phyloP scores from a whole-genome alignment of 2,797 vertebrate genomes.

The Dendrocincla tyrannina region DNA sequence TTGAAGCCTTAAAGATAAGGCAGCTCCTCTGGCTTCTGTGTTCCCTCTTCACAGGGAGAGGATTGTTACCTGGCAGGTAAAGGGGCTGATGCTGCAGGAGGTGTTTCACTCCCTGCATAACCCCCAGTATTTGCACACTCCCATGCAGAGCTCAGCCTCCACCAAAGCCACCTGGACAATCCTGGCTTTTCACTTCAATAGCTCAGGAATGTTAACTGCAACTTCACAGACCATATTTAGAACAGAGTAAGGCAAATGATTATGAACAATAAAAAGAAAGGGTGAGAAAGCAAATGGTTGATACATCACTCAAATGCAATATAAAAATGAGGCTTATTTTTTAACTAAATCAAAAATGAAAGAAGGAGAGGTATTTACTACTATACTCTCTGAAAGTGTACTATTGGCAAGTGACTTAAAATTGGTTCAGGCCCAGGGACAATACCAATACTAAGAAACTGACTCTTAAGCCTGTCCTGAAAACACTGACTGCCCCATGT shows the following conservation, averaged over 20 bases:
- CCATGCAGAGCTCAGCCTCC: fast-evolving
- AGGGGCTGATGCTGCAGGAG: background rate
- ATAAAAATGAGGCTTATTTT: background rate
- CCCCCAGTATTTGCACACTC: background rate
- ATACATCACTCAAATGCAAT: background rate
- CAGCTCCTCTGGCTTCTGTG: background rate
- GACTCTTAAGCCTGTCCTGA: background rate
- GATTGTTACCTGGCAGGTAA: background rate
- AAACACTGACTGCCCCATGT: background rate
- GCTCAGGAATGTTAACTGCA: background rate
- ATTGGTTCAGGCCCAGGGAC: background rate
- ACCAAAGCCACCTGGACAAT: background rate
- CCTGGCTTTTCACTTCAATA: background rate
- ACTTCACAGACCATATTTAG: background rate
- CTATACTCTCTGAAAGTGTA: background rate
- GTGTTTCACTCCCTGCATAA: background rate
- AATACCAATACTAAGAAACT: background rate
- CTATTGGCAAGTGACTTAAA: background rate
- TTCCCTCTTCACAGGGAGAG: background rate
- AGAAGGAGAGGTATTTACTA: background rate
- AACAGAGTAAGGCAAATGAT: background rate
- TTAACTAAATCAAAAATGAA: background rate
- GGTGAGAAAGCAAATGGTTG: background rate
- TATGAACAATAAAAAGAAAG: background rate
- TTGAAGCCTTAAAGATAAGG: background rate